These are phyloP conservation scores for Lepidostoma basale DNA, from an alignment of 1,140 invertebrate species.

Conservation along the genomic window DNA sequence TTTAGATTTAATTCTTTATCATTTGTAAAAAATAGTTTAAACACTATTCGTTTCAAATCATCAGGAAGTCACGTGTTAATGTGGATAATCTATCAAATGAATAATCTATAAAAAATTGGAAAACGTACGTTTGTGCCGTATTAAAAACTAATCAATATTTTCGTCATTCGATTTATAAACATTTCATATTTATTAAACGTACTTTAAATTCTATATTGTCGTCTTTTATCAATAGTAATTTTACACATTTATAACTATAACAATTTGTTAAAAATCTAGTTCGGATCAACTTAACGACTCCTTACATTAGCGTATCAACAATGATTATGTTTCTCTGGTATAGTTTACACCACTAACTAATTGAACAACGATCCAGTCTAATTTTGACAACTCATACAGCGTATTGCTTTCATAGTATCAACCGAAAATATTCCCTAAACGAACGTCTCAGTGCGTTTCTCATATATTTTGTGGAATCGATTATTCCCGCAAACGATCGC, in stretches of 20 bases:
- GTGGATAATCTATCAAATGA: background rate
- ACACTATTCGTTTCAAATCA: too few species aligned
- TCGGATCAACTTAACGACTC: conserved; percentile 7
- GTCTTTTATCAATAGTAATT: conserved; percentile 30
- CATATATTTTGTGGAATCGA: background rate
- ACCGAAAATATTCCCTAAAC: conserved; percentile 23
- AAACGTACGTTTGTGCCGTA: conserved; percentile 7
- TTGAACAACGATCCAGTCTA: conserved; percentile 46
- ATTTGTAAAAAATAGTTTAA: too few species aligned
- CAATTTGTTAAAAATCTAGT: conserved; percentile 27
- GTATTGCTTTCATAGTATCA: conserved; percentile 33
- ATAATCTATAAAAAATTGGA: background rate
- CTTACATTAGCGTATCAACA: conserved; percentile 41
- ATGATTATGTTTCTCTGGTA: conserved; percentile 44
- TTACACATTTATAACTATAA: conserved; percentile 9
- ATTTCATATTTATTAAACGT: background rate
- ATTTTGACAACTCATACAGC: conserved; percentile 39
- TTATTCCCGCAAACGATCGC: conserved; percentile 23
- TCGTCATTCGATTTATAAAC: background rate
- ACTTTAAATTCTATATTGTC: conserved; percentile 39
- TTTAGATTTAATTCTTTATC: background rate
- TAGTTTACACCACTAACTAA: conserved; percentile 42
- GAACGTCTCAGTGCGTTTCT: conserved; percentile 26
- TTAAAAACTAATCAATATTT: too few species aligned
- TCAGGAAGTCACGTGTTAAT: too few species aligned